Percentiles rank a stretch among this genome's conserved stretches.
Evolutionary conservation across 2,888 invertebrate genomes (phyloP).

Genomic region (Trichogramma dendrolimi): DNA sequence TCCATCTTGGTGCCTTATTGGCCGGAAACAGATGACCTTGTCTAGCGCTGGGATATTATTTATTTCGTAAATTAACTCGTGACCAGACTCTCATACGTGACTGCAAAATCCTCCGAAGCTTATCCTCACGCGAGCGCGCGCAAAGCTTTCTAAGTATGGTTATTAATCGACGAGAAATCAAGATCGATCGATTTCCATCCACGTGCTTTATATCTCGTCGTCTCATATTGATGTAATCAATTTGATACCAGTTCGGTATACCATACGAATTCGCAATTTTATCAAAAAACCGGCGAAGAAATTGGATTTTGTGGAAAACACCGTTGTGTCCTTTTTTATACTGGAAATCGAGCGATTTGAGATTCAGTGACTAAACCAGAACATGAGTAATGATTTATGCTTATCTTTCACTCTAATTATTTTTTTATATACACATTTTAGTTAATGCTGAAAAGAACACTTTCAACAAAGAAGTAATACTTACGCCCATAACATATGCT

Average conservation of each 20-base stretch:
- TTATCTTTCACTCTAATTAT: too few relatives aligned
- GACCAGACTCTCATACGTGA: conserved; percentile 46
- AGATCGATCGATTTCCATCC: conserved; percentile 37
- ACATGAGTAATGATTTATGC: too few relatives aligned
- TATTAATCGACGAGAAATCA: conserved; percentile 49
- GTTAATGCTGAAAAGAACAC: too few relatives aligned
- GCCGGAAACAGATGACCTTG: too few relatives aligned
- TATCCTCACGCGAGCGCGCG: conserved; percentile 39
- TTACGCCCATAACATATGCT: too few relatives aligned
- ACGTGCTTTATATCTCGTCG: neutral
- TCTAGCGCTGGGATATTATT: conserved; percentile 48
- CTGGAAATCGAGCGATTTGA: too few relatives aligned
- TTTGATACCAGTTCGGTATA: too few relatives aligned
- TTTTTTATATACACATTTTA: too few relatives aligned
- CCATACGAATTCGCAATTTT: neutral
- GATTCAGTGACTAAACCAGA: too few relatives aligned
- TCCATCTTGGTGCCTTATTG: too few relatives aligned
- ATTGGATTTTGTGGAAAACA: neutral
- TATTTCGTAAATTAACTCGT: conserved; percentile 53
- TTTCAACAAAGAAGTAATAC: too few relatives aligned
- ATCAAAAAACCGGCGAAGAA: neutral
- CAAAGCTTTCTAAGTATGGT: conserved; percentile 31
- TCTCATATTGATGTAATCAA: neutral
- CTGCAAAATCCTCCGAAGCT: conserved; percentile 47
- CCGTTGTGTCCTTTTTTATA: too few relatives aligned